phyloP scores from a whole-genome alignment of 2,888 invertebrate genomes.

The Rhogogaster chlorosoma region DNA sequence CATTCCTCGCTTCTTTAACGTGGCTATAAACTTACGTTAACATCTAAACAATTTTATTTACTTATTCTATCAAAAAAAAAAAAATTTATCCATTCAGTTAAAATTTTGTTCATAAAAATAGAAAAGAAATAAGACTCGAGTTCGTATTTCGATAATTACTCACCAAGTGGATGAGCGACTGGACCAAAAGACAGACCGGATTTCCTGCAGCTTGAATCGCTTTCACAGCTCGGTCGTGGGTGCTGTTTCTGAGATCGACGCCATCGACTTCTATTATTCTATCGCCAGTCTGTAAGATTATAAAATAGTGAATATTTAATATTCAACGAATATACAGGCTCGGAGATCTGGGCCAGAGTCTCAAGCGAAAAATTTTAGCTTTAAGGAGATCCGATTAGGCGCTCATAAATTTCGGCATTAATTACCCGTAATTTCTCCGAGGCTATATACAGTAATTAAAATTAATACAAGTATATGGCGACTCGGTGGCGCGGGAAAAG shows the following conservation, averaged over 20 bases:
- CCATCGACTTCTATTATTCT: slow-evolving; percentile 95
- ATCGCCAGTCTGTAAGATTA: slow-evolving; percentile 87
- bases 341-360: background rate
- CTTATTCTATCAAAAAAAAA: background rate
- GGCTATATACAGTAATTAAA: background rate
- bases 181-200: slow-evolving; percentile 94
- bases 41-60: background rate
- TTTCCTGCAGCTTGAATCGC: slow-evolving; percentile 95
- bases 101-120: background rate
- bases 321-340: slow-evolving; percentile 5
- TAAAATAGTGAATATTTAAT: slow-evolving; percentile 47
- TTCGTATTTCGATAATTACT: slow-evolving; percentile 69
- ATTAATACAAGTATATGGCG: background rate
- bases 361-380: background rate
- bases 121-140: background rate
- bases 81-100: background rate
- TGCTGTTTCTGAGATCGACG: slow-evolving; percentile 92
- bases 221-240: slow-evolving; percentile 96
- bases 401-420: background rate
- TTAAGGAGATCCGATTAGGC: background rate
- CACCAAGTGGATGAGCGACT: slow-evolving; percentile 89
- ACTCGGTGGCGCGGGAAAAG: background rate
- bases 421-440: background rate
- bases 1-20: background rate
- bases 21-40: background rate